These are phyloP conservation scores for Harpagoxenus sublaevis DNA, from an alignment of 2,888 invertebrate species.

Conservation along the genomic window DNA sequence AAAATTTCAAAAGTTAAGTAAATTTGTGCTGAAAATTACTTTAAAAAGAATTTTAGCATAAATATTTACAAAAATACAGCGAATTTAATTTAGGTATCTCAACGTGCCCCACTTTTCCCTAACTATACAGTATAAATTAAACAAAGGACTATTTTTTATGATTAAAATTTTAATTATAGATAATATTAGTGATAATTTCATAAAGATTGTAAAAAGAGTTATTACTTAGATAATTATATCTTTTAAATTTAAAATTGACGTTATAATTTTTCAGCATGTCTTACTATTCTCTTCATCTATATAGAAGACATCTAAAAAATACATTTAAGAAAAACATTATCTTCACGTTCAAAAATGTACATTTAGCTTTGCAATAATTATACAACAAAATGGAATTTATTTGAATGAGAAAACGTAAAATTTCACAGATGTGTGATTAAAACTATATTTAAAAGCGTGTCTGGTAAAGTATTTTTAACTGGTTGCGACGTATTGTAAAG, in stretches of 20 bases:
- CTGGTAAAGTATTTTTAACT: slow-evolving; percentile 15
- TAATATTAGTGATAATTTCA: background rate
- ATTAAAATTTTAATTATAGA: background rate
- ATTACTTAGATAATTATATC: no score
- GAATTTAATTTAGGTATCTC: no score
- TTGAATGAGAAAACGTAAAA: background rate
- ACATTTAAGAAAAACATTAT: background rate
- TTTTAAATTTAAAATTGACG: background rate
- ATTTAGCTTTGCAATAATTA: background rate
- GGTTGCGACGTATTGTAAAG: slow-evolving; percentile 4
- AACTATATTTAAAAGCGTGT: slow-evolving; percentile 1
- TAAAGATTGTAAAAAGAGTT: background rate
- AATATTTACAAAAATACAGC: no score
- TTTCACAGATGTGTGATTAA: background rate
- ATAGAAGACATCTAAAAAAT: background rate
- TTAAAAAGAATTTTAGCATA: no score
- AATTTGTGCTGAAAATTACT: no score
- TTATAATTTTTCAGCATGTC: background rate
- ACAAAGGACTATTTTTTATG: background rate
- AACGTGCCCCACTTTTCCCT: no score
- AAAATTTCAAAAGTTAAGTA: no score
- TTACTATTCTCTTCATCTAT: no score
- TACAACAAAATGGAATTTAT: background rate
- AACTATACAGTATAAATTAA: background rate
- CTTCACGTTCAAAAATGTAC: background rate